A percentile compares a stretch with the other conserved stretches of the same genome.
Conservation (phyloP, 2,113 vertebrate species). For the Herpetotheres cachinnans region DNA sequence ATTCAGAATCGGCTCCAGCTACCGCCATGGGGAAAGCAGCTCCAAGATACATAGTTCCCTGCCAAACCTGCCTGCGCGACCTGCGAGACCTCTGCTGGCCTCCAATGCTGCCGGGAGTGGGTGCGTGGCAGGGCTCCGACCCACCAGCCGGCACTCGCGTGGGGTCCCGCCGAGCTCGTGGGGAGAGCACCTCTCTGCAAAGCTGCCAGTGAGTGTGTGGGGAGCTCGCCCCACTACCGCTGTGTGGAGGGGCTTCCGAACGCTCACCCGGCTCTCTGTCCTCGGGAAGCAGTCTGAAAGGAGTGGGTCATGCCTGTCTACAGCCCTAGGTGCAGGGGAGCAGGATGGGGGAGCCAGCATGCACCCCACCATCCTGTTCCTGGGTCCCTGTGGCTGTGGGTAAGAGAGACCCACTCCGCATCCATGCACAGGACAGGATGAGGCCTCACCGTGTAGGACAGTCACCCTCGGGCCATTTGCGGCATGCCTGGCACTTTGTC, state of each 20-base stretch:
- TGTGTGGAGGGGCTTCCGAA: not conserved
- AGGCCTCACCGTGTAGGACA: not conserved
- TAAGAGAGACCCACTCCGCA: not conserved
- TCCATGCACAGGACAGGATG: not conserved
- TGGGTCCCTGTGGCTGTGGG: fast-evolving
- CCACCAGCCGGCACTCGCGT: fast-evolving
- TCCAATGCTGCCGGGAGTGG: fast-evolving
- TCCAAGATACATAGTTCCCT: conserved; percentile 23
- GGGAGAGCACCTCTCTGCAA: not conserved
- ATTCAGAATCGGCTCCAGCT: conserved; percentile 24
- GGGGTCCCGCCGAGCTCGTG: fast-evolving
- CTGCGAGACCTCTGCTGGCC: not conserved
- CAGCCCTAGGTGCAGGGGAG: not conserved
- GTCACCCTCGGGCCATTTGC: not conserved
- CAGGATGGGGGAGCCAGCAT: not conserved
- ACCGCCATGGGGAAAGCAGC: not conserved
- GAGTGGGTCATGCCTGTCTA: not conserved
- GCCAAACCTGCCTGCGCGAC: not conserved
- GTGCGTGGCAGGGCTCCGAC: not conserved
- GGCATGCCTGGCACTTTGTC: not conserved
- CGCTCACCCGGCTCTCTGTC: fast-evolving
- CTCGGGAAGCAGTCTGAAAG: fast-evolving
- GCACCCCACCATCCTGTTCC: not conserved
- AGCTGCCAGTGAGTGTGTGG: fast-evolving
- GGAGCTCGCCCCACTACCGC: fast-evolving